Evolutionary conservation across 2,113 vertebrate species (phyloP).

Genomic region (Calidris pugnax): DNA sequence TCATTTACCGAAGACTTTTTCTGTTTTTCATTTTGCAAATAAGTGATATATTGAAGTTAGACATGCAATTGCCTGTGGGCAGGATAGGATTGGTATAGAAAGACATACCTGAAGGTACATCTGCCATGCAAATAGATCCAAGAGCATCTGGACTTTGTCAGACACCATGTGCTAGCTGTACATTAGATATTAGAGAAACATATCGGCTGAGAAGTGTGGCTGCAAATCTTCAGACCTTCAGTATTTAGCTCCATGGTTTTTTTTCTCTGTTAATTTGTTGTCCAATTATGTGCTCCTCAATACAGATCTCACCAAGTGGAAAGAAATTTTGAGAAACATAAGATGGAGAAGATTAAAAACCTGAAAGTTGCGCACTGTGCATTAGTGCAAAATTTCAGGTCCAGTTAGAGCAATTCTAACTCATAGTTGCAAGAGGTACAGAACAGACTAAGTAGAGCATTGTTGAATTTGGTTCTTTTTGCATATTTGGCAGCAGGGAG

Average conservation of each 20-base stretch:
- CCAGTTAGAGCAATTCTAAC: background rate
- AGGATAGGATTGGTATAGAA: background rate
- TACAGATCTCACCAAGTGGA: background rate
- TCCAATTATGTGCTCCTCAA: background rate
- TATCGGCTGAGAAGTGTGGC: background rate
- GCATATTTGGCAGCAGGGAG: background rate
- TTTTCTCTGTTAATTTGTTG: background rate
- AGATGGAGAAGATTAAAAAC: background rate
- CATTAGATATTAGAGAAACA: background rate
- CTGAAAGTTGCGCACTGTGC: background rate
- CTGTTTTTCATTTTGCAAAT: background rate
- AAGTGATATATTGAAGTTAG: background rate
- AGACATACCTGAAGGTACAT: background rate
- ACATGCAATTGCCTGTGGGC: background rate
- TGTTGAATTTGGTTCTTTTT: background rate
- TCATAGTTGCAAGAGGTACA: background rate
- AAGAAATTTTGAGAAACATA: background rate
- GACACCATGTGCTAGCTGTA: background rate
- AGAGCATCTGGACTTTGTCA: background rate
- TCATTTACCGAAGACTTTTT: background rate
- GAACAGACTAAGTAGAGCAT: background rate
- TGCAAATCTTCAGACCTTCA: background rate
- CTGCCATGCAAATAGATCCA: background rate
- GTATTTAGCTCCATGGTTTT: background rate
- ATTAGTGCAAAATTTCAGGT: background rate